These are phyloP conservation scores for Semaprochilodus insignis DNA, from an alignment of 2,797 vertebrate species.

Conservation along the genomic window DNA sequence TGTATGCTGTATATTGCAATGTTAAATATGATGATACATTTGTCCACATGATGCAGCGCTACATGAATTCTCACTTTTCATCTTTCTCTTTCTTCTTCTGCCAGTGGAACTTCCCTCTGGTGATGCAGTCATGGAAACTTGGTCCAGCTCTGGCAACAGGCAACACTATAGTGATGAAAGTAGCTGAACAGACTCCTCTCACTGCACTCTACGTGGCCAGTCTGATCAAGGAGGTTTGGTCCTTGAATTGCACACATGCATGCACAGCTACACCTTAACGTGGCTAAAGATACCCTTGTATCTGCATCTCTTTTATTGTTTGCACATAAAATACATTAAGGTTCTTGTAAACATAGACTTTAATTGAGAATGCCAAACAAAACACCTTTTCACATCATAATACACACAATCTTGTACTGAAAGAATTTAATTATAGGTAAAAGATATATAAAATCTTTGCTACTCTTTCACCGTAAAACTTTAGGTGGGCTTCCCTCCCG, in stretches of 20 bases:
- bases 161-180: conserved; percentile 96
- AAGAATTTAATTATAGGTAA: background rate
- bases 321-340: background rate
- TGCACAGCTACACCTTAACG: background rate
- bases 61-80: background rate
- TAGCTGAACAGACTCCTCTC: conserved; percentile 94
- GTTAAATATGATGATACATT: no score
- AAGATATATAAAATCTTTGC: background rate
- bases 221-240: conserved; percentile 89
- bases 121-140: conserved; percentile 96
- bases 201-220: conserved; percentile 91
- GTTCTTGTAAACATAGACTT: background rate
- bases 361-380: background rate
- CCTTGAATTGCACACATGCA: background rate
- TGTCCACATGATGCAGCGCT: no score
- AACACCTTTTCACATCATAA: background rate
- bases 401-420: background rate
- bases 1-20: no score
- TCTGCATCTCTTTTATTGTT: background rate
- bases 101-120: conserved; percentile 96
- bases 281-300: background rate
- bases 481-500: conserved; percentile 94
- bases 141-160: conserved; percentile 94
- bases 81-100: background rate
- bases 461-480: background rate